Evolutionary conservation across 1,140 invertebrate genomes (phyloP).

Genomic region (Neodiprion pinetum): DNA sequence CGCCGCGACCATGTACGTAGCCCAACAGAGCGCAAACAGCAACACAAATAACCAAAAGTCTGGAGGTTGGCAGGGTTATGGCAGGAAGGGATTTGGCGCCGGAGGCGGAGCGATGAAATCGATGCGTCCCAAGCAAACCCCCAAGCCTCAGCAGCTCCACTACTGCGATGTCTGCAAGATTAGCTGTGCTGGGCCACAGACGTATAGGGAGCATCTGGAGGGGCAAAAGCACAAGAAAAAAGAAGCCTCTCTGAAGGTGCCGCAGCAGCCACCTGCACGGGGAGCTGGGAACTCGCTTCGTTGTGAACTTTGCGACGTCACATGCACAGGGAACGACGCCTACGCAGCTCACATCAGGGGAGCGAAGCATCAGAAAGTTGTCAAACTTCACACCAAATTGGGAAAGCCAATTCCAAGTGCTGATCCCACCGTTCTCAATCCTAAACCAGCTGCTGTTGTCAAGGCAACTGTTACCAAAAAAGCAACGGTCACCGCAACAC

Average conservation of each 20-base stretch:
- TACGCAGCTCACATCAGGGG: conserved; percentile 98
- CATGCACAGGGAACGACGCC: conserved; percentile 96
- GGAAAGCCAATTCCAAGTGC: conserved; percentile 97
- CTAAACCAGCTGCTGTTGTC: conserved; percentile 54
- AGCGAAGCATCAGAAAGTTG: conserved; percentile 97
- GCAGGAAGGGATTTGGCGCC: conserved; percentile 71
- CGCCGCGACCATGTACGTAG: conserved; percentile 91
- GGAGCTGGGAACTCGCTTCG: conserved; percentile 76
- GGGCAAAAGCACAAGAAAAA: conserved; percentile 99
- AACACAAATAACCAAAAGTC: conserved; percentile 65
- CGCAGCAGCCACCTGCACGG: conserved; percentile 59
- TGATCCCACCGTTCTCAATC: conserved; percentile 83
- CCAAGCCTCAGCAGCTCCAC: conserved; percentile 90
- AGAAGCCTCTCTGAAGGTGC: conserved; percentile 87
- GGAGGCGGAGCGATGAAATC: conserved; percentile 66
- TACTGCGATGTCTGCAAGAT: conserved; percentile 98
- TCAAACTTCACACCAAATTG: conserved; percentile 94
- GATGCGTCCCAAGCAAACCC: conserved; percentile 78
- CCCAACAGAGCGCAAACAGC: conserved; percentile 77
- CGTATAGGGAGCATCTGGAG: conserved; percentile 96
- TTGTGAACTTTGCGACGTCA: conserved; percentile 95
- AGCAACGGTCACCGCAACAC: conserved; percentile 71
- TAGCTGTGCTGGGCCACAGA: conserved; percentile 94
- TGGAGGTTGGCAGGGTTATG: conserved; percentile 75
- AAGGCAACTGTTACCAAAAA: conserved; percentile 56